Conservation (phyloP, 2,113 vertebrate species). For the Chloropsis hardwickii region DNA sequence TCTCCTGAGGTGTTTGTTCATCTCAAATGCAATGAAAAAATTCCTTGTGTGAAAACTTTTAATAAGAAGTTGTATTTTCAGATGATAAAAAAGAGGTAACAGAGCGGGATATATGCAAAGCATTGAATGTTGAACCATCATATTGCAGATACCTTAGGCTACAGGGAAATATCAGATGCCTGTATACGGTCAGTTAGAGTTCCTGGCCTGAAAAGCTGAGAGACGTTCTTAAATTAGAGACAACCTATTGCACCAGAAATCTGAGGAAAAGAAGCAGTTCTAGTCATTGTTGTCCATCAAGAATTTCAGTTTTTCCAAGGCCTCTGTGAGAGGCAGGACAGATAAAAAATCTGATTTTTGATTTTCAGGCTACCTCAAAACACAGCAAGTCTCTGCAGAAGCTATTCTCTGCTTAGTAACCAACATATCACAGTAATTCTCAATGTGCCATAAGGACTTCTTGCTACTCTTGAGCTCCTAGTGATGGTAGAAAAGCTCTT, state of each 20-base stretch:
- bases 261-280: background rate
- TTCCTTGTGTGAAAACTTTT: background rate
- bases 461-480: background rate
- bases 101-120: background rate
- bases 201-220: background rate
- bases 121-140: background rate
- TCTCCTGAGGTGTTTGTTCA: constrained; percentile 13
- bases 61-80: background rate
- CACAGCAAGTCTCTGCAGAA: background rate
- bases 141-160: background rate
- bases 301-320: background rate
- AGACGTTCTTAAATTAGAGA: background rate
- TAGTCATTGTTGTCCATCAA: background rate
- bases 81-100: background rate
- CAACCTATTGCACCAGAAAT: background rate
- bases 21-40: constrained; percentile 20
- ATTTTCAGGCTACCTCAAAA: background rate
- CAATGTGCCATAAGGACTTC: background rate
- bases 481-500: background rate
- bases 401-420: background rate
- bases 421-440: background rate
- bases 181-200: background rate
- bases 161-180: background rate
- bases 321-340: background rate
- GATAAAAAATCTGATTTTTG: background rate